A percentile compares a stretch with the other conserved stretches of the same genome.
Conservation (phyloP, 1,140 invertebrate genomes). For the Aphaenogaster rudis region DNA sequence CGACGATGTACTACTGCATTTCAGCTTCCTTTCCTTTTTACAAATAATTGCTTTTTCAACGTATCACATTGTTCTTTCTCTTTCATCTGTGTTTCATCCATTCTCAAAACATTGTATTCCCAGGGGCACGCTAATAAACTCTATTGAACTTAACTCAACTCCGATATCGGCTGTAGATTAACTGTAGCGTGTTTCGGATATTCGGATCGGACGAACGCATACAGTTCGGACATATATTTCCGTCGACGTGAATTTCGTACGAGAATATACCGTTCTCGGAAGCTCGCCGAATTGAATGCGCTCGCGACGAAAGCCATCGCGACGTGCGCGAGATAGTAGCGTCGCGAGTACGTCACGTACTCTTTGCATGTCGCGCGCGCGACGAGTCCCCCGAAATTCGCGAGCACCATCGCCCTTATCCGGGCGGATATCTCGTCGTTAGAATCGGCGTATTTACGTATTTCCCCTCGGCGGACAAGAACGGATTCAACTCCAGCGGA, state of each 20-base stretch:
- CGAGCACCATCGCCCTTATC: conserved; percentile 42
- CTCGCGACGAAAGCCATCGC: conserved; percentile 24
- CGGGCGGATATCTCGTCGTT: conserved; percentile 35
- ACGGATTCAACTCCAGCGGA: conserved; percentile 30
- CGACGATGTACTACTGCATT: neutral
- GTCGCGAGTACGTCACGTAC: conserved; percentile 43
- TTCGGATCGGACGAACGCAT: neutral
- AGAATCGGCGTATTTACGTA: conserved; percentile 40
- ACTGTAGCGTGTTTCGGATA: conserved; percentile 31
- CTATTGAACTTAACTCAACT: conserved; percentile 11
- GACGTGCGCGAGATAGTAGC: conserved; percentile 35
- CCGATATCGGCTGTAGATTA: conserved; percentile 44
- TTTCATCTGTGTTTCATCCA: neutral
- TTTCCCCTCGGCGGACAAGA: conserved; percentile 24
- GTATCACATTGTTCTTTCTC: neutral
- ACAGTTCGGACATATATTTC: conserved; percentile 21
- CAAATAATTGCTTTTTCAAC: neutral
- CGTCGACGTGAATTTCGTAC: conserved; percentile 43
- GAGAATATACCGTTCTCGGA: conserved; percentile 30
- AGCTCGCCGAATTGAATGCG: conserved; percentile 44
- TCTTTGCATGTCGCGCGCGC: conserved; percentile 21
- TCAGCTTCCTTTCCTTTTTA: neutral
- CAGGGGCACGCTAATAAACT: conserved; percentile 28
- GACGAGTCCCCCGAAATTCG: conserved; percentile 26
- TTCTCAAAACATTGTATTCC: neutral